phyloP scores from a whole-genome alignment of 30 jellyfish, hydroid and myxozoan species.

The Aurelia coerulea region DNA sequence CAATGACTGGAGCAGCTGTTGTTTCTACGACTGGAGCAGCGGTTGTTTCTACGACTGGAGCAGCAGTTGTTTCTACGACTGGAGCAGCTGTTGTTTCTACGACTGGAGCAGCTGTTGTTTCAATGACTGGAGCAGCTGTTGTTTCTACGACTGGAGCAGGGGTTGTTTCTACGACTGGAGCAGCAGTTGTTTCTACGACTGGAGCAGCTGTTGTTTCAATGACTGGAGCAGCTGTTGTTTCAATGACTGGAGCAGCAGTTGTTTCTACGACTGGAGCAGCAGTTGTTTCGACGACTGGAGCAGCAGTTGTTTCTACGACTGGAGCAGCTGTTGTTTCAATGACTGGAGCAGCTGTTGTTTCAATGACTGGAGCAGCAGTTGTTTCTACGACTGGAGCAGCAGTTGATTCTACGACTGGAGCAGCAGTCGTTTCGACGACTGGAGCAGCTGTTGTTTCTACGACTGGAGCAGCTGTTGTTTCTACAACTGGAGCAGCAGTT shows the following conservation, averaged over 20 bases:
- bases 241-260: constrained; percentile 26
- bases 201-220: constrained; percentile 43
- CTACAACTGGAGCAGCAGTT: too few relatives aligned
- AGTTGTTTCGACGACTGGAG: constrained; percentile 37
- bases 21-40: neutral
- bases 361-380: neutral
- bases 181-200: neutral
- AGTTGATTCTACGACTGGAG: constrained; percentile 16
- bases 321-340: constrained; percentile 8
- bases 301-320: neutral
- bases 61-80: too few relatives aligned
- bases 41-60: too few relatives aligned
- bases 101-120: constrained; percentile 58
- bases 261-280: constrained; percentile 20
- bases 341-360: constrained; percentile 16
- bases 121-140: constrained; percentile 38
- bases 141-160: constrained; percentile 47
- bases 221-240: constrained; percentile 2
- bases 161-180: constrained; percentile 32
- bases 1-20: constrained; percentile 32
- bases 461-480: too few relatives aligned
- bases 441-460: too few relatives aligned
- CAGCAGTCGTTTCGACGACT: too few relatives aligned
- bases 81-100: too few relatives aligned
- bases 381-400: constrained; percentile 24